Conservation (phyloP, 2,888 invertebrate genomes). For the Cryptocheilus praepositus region DNA sequence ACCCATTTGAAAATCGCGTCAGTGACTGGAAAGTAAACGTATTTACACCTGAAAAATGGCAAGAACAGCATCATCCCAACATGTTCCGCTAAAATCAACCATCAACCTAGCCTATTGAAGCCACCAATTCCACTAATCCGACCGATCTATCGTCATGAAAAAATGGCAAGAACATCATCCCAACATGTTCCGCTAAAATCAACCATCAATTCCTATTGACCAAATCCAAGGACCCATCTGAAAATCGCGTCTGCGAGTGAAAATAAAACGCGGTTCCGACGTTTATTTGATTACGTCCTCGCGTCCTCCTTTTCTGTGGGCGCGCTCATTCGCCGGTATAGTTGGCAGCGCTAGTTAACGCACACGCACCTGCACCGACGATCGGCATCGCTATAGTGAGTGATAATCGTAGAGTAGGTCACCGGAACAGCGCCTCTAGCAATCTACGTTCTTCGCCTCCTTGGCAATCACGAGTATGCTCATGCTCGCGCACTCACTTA, state of each 20-base stretch:
- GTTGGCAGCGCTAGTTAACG: constrained; percentile 55
- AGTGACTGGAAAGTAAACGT: too few species aligned
- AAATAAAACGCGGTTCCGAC: constrained; percentile 33
- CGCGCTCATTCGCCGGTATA: constrained; percentile 37
- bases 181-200: too few species aligned
- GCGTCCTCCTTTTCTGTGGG: constrained; percentile 49
- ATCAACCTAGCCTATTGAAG: too few species aligned
- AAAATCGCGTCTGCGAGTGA: background rate
- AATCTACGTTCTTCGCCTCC: constrained; percentile 68
- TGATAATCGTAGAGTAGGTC: constrained; percentile 73
- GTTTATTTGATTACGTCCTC: constrained; percentile 52
- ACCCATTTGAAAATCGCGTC: too few species aligned
- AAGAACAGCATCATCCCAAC: too few species aligned
- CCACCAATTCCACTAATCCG: too few species aligned
- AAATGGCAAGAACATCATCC: too few species aligned
- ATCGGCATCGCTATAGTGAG: constrained; percentile 57
- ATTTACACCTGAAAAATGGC: too few species aligned
- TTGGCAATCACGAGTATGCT: constrained; percentile 16
- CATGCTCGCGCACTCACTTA: background rate
- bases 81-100: too few species aligned
- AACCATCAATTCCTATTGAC: too few species aligned
- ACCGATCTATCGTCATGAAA: too few species aligned
- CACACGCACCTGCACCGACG: constrained; percentile 55
- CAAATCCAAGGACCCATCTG: background rate
- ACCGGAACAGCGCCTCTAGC: constrained; percentile 74